These are phyloP conservation scores for Notoglanidium macrostoma DNA, from an alignment of 2,797 vertebrate species.

Conservation along the genomic window DNA sequence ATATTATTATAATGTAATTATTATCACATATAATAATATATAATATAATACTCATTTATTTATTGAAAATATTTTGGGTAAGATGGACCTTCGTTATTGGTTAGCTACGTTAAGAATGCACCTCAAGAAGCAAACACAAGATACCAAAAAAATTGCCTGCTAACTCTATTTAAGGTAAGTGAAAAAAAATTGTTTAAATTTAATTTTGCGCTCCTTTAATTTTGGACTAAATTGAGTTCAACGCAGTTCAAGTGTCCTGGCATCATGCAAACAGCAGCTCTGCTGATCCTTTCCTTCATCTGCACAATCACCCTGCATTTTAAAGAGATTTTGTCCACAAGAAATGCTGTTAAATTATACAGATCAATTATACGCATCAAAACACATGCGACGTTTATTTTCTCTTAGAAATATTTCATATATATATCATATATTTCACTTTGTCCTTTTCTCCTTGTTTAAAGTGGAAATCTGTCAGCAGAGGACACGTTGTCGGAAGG, in stretches of 20 bases:
- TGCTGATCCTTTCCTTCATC: not conserved
- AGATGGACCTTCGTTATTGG: too few relatives aligned
- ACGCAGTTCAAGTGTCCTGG: not conserved
- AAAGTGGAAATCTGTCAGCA: not conserved
- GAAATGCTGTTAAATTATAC: not conserved
- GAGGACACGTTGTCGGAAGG: not conserved
- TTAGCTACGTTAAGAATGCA: not conserved
- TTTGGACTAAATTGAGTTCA: too few relatives aligned
- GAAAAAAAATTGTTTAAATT: not conserved
- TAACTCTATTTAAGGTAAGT: not conserved
- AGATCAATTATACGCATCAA: too few relatives aligned
- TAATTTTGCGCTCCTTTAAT: not conserved
- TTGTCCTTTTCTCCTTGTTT: not conserved
- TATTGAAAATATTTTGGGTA: too few relatives aligned
- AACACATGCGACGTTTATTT: not conserved
- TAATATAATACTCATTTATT: too few relatives aligned
- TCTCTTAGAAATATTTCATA: not conserved
- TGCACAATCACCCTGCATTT: not conserved
- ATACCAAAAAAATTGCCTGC: not conserved
- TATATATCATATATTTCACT: too few relatives aligned
- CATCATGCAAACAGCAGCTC: conserved; percentile 1
- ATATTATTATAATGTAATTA: too few relatives aligned
- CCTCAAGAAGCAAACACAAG: not conserved
- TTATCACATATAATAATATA: too few relatives aligned
- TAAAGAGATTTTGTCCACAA: not conserved